Conservation (phyloP, 2,113 vertebrate genomes). For the Eulemur macaco region DNA sequence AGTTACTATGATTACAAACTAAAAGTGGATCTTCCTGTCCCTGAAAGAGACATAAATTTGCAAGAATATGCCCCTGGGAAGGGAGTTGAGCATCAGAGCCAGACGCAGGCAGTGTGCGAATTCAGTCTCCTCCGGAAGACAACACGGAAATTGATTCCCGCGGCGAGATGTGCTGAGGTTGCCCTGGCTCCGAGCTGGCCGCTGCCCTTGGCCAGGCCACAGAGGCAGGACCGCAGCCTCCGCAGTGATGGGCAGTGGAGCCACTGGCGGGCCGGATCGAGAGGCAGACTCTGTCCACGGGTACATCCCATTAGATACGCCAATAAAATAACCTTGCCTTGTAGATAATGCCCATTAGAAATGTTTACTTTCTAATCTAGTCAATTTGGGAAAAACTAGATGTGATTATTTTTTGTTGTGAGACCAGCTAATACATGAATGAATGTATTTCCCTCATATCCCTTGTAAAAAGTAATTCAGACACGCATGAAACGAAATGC, state of each 20-base stretch:
- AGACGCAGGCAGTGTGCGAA: slow-evolving; percentile 39
- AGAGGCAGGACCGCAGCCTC: too few relatives aligned
- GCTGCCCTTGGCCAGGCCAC: slow-evolving; percentile 65
- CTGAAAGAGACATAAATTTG: not conserved
- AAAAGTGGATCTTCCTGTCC: slow-evolving; percentile 28
- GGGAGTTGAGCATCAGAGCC: not conserved
- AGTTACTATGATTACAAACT: slow-evolving; percentile 42
- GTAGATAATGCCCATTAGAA: not conserved
- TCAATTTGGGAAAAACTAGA: not conserved
- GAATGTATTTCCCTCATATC: not conserved
- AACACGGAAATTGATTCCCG: slow-evolving; percentile 82
- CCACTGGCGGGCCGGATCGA: slow-evolving; percentile 25
- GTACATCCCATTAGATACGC: not conserved
- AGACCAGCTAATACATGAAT: not conserved
- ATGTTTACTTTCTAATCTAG: slow-evolving; percentile 12
- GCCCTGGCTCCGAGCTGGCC: slow-evolving; percentile 82
- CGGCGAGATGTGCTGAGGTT: slow-evolving; percentile 85
- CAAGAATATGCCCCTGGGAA: not conserved
- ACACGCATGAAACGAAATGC: not conserved
- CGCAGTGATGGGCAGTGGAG: not conserved
- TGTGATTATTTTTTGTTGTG: not conserved
- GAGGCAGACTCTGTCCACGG: not conserved
- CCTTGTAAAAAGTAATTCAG: not conserved
- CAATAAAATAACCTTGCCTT: not conserved
- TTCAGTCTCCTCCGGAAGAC: slow-evolving; percentile 83